Evolutionary conservation across 2,888 invertebrate species (phyloP).

Genomic region (Pyrgus malvae): DNA sequence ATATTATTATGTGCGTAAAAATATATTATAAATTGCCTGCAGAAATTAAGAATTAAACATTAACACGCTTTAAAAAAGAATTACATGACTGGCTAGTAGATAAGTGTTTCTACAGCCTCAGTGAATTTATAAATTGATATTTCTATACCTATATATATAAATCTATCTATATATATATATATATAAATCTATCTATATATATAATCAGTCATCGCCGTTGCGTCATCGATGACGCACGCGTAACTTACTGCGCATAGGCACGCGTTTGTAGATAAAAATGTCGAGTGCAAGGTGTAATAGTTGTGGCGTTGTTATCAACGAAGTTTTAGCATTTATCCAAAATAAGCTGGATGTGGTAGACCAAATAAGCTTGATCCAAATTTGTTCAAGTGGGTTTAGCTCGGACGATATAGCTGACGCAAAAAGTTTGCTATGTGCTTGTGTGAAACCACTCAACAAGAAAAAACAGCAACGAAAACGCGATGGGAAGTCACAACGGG

Average conservation of each 20-base stretch:
- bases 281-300: background rate
- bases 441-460: background rate
- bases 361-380: background rate
- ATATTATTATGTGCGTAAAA: too few relatives aligned
- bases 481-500: background rate
- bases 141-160: too few relatives aligned
- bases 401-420: background rate
- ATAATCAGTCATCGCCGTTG: background rate
- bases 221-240: background rate
- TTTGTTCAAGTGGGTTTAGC: background rate
- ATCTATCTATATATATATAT: too few relatives aligned
- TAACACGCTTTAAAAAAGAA: too few relatives aligned
- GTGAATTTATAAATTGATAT: too few relatives aligned
- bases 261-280: background rate
- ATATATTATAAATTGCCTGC: too few relatives aligned
- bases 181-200: background rate
- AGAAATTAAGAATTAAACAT: too few relatives aligned
- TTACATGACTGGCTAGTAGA: too few relatives aligned
- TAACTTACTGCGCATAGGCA: too few relatives aligned
- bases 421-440: background rate
- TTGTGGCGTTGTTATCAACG: slow-evolving; percentile 2
- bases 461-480: background rate
- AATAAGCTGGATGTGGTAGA: slow-evolving; percentile 2
- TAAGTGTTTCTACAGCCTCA: too few relatives aligned
- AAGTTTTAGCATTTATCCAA: slow-evolving; percentile 4